Percentiles rank a stretch among this genome's conserved stretches.
Evolutionary conservation across 2,113 vertebrate genomes (phyloP).

Genomic region (Strix aluco): DNA sequence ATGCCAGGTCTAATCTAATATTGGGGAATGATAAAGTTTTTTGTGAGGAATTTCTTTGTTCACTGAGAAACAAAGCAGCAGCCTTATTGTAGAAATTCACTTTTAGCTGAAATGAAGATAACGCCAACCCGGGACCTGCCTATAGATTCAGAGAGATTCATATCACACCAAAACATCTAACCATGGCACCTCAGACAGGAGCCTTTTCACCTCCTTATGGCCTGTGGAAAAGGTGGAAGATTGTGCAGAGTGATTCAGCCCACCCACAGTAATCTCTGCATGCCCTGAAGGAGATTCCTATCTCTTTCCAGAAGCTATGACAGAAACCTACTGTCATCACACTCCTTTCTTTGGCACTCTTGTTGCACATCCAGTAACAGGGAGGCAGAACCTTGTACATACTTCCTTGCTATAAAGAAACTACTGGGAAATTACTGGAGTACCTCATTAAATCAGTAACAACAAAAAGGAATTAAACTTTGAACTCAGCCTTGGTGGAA

Average conservation of each 20-base stretch:
- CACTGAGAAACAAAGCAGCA: slow-evolving; percentile 6
- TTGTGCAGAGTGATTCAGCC: not conserved
- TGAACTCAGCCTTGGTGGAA: not conserved
- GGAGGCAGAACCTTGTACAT: not conserved
- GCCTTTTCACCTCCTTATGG: not conserved
- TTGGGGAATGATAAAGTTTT: not conserved
- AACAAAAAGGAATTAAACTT: not conserved
- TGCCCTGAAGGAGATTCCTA: not conserved
- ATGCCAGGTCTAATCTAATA: slow-evolving; percentile 31
- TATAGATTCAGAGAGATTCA: not conserved
- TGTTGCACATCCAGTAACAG: not conserved
- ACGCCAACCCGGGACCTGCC: not conserved
- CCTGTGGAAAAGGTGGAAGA: not conserved
- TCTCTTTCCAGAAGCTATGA: not conserved
- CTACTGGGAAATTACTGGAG: not conserved
- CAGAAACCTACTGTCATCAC: not conserved
- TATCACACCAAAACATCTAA: not conserved
- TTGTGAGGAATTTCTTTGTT: slow-evolving; percentile 18
- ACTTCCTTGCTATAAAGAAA: not conserved
- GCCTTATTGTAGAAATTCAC: not conserved
- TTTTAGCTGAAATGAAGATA: slow-evolving; percentile 2
- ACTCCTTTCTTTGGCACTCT: not conserved
- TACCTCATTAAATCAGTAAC: not conserved
- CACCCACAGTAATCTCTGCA: not conserved
- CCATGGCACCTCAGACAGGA: not conserved